phyloP scores from a whole-genome alignment of 2,888 invertebrate species.

The Anarsia innoxiella region DNA sequence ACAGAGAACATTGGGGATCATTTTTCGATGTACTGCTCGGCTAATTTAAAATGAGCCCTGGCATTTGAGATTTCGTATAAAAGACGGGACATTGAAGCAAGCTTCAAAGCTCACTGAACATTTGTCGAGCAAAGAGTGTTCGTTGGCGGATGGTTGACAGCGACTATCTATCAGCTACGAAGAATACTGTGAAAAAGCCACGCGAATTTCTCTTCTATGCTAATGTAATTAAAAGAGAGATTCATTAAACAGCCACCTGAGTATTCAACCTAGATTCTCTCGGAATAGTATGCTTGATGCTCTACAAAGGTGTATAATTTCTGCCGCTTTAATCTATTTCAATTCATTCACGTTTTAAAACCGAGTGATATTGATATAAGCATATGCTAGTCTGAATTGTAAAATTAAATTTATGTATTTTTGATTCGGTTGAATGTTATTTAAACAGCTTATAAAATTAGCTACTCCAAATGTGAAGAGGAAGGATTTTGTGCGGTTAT shows the following conservation, averaged over 20 bases:
- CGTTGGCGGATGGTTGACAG: slow-evolving; percentile 41
- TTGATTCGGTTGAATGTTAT: too few relatives aligned
- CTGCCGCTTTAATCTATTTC: slow-evolving; percentile 22
- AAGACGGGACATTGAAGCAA: neutral
- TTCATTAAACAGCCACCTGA: slow-evolving; percentile 17
- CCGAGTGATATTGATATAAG: too few relatives aligned
- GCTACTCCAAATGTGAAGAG: too few relatives aligned
- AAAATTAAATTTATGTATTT: too few relatives aligned
- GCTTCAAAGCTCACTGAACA: slow-evolving; percentile 3
- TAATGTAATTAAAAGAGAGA: slow-evolving; percentile 20
- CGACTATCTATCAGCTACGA: slow-evolving; percentile 38
- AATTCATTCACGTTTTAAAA: slow-evolving; percentile 20
- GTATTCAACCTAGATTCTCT: slow-evolving; percentile 26
- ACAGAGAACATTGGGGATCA: slow-evolving; percentile 33
- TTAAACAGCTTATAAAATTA: too few relatives aligned
- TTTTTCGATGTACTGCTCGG: slow-evolving; percentile 38
- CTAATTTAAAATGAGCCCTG: slow-evolving; percentile 7
- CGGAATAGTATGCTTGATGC: slow-evolving; percentile 24
- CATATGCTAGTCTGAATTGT: too few relatives aligned
- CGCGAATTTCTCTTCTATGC: slow-evolving; percentile 30
- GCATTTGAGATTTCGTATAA: slow-evolving; percentile 12
- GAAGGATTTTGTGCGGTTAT: too few relatives aligned
- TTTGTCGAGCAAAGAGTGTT: slow-evolving; percentile 16
- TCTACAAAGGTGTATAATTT: slow-evolving; percentile 27
- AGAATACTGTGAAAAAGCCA: slow-evolving; percentile 20